Conservation (phyloP, 2,888 invertebrate genomes). For the Caradrina kadenii region DNA sequence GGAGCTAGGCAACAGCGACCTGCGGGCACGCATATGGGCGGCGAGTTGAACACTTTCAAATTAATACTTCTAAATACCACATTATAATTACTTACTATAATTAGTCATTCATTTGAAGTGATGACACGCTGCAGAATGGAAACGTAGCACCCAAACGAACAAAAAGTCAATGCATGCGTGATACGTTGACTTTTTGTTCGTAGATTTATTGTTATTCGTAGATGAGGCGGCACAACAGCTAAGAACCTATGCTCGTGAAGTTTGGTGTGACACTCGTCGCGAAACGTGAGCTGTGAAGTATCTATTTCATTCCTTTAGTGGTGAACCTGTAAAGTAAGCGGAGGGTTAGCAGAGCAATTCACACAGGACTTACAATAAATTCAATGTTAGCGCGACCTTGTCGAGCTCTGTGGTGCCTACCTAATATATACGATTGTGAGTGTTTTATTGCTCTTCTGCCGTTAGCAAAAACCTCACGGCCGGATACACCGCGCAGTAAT, state of each 20-base stretch:
- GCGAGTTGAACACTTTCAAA: background rate
- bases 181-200: too few relatives aligned
- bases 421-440: constrained; percentile 24
- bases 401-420: background rate
- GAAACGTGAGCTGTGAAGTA: background rate
- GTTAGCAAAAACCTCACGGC: constrained; percentile 52
- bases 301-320: too few relatives aligned
- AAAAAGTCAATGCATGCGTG: too few relatives aligned
- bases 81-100: constrained; percentile 1
- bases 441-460: constrained; percentile 43
- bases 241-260: background rate
- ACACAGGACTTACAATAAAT: constrained; percentile 7
- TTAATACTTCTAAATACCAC: constrained; percentile 4
- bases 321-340: background rate
- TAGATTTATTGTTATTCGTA: too few relatives aligned
- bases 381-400: constrained; percentile 9
- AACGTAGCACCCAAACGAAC: too few relatives aligned
- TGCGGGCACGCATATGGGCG: constrained; percentile 28
- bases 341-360: background rate
- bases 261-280: background rate
- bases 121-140: too few relatives aligned
- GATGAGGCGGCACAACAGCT: background rate
- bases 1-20: background rate
- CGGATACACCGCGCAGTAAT: constrained; percentile 59
- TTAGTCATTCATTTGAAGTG: background rate